Conservation (phyloP, 2,888 invertebrate species). For the Andrena bicolor region DNA sequence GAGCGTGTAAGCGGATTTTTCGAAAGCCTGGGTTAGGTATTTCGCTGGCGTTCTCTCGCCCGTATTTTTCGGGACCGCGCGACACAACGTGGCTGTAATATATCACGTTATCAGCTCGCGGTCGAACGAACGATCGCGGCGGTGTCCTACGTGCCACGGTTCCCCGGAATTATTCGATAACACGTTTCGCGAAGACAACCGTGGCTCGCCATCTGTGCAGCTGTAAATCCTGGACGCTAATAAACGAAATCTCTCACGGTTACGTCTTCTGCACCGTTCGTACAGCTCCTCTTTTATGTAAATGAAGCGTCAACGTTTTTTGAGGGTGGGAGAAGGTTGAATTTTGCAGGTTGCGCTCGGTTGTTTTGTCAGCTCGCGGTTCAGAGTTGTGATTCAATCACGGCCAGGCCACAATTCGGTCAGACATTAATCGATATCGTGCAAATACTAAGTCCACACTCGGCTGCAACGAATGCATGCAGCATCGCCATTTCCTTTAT, state of each 20-base stretch:
- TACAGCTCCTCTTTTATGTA: background rate
- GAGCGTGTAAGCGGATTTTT: background rate
- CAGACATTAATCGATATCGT: background rate
- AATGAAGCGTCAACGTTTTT: background rate
- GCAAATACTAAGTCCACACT: slow-evolving; percentile 2
- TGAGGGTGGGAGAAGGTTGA: background rate
- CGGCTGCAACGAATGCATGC: slow-evolving; percentile 1
- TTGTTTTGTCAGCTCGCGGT: no score
- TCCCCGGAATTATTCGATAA: slow-evolving; percentile 32
- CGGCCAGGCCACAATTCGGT: background rate
- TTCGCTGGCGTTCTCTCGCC: slow-evolving; percentile 5
- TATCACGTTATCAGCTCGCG: slow-evolving; percentile 22
- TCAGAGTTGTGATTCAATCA: background rate
- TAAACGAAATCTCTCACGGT: slow-evolving; percentile 17
- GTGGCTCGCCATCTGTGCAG: background rate
- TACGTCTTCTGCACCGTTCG: background rate
- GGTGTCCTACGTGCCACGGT: slow-evolving; percentile 19
- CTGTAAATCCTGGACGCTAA: slow-evolving; percentile 23
- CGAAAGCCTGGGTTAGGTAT: background rate
- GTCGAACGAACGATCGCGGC: background rate
- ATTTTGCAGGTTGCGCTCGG: background rate
- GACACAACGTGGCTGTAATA: slow-evolving; percentile 5
- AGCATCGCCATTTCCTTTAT: background rate
- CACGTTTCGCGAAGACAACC: slow-evolving; percentile 22
- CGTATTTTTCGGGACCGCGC: slow-evolving; percentile 11